A percentile compares a stretch with the other conserved stretches of the same genome.
Evolutionary conservation across 2,888 invertebrate species (phyloP).

Genomic region (Dryobota labecula): DNA sequence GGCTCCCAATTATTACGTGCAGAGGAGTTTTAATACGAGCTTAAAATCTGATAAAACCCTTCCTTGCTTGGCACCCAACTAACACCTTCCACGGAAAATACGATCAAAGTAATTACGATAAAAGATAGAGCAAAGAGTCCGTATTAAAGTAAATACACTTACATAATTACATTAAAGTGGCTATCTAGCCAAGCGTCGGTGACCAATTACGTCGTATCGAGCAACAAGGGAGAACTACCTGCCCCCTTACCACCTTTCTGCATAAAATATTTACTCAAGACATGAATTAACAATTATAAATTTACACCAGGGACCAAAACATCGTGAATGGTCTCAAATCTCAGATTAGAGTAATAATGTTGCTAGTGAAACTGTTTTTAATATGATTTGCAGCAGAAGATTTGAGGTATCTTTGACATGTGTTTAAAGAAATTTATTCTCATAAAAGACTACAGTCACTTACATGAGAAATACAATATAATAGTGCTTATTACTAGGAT

Average conservation of each 20-base stretch:
- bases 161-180: conserved; percentile 60
- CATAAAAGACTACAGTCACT: no score
- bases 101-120: conserved; percentile 52
- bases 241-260: conserved; percentile 47
- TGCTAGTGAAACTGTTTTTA: conserved; percentile 27
- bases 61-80: conserved; percentile 28
- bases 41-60: conserved; percentile 37
- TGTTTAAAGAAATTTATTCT: no score
- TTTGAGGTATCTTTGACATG: conserved; percentile 6
- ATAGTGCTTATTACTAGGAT: no score
- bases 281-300: conserved; percentile 68
- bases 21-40: conserved; percentile 26
- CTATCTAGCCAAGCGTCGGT: conserved; percentile 54
- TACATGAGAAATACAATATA: no score
- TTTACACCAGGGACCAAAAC: conserved; percentile 69
- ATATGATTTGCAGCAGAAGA: not conserved
- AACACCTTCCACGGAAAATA: conserved; percentile 30
- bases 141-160: conserved; percentile 59
- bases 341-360: conserved; percentile 77
- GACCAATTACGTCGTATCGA: conserved; percentile 58
- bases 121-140: conserved; percentile 50
- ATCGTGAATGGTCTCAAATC: conserved; percentile 73
- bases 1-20: conserved; percentile 22
- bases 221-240: conserved; percentile 40
- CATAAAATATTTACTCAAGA: conserved; percentile 61